These are phyloP conservation scores for Burhinus bistriatus DNA, from an alignment of 2,113 vertebrate genomes.

Conservation along the genomic window DNA sequence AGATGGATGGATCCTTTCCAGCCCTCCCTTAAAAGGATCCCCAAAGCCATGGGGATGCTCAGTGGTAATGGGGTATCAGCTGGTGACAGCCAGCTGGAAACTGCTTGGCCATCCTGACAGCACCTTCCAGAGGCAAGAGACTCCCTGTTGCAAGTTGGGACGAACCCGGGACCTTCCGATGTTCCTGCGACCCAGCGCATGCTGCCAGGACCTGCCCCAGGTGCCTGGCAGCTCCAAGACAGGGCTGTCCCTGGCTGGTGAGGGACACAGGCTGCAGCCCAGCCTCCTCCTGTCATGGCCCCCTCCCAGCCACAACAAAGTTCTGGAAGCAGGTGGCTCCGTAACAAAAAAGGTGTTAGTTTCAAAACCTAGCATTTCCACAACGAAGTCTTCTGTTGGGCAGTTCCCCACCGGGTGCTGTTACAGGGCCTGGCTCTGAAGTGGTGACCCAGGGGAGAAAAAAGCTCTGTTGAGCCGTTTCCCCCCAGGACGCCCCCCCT, in stretches of 20 bases:
- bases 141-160: too few species aligned
- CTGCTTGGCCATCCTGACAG: not conserved
- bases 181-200: not conserved
- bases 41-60: not conserved
- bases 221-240: not conserved
- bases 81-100: not conserved
- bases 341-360: not conserved
- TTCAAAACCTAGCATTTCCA: not conserved
- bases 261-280: not conserved
- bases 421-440: not conserved
- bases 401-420: not conserved
- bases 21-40: not conserved
- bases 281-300: not conserved
- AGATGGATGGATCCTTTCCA: not conserved
- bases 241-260: not conserved
- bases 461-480: rapidly evolving
- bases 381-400: not conserved
- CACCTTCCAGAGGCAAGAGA: not conserved
- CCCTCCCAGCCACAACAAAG: not conserved
- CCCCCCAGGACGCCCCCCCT: rapidly evolving
- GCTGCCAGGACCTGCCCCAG: not conserved
- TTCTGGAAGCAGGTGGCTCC: not conserved
- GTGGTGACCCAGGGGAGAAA: not conserved
- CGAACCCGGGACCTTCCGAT: not conserved
- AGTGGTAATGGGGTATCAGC: not conserved